Evolutionary conservation across 2,888 invertebrate genomes (phyloP).

Genomic region (Melieria omissa): DNA sequence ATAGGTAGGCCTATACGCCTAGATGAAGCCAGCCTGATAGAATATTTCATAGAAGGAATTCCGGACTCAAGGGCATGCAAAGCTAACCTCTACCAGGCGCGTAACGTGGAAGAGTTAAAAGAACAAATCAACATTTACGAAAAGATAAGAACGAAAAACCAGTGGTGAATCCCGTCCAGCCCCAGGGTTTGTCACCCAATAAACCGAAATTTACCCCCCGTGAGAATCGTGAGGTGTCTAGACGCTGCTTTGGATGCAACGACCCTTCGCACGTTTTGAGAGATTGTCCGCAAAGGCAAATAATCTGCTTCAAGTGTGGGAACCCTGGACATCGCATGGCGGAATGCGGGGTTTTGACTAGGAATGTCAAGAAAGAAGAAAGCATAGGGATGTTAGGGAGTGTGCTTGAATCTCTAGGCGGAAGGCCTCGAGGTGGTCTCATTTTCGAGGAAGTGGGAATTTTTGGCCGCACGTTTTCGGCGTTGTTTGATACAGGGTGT

Average conservation of each 20-base stretch:
- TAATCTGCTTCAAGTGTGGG: slow-evolving; percentile 1
- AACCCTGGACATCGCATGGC: not conserved
- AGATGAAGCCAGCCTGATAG: not conserved
- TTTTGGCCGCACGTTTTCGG: not conserved
- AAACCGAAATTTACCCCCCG: not conserved
- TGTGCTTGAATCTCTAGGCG: not conserved
- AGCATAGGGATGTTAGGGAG: not conserved
- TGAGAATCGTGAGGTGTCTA: not conserved
- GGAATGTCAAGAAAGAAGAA: not conserved
- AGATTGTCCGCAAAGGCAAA: not conserved
- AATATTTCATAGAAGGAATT: no score
- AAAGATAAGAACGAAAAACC: slow-evolving; percentile 5
- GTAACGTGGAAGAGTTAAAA: slow-evolving; percentile 21
- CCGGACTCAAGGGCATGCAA: no score
- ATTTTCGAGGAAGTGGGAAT: slow-evolving; percentile 5
- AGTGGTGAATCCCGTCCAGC: not conserved
- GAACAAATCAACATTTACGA: slow-evolving; percentile 25
- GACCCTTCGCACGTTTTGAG: not conserved
- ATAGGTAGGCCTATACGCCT: not conserved
- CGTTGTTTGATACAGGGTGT: slow-evolving; percentile 5
- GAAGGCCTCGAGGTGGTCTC: not conserved
- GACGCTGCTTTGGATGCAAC: slow-evolving; percentile 2
- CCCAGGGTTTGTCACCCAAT: not conserved
- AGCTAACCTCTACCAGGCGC: no score
- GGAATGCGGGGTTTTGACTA: not conserved